Base-by-base conservation (phyloP, 2,797 vertebrate genomes). In the Acanthurus tractus region DNA sequence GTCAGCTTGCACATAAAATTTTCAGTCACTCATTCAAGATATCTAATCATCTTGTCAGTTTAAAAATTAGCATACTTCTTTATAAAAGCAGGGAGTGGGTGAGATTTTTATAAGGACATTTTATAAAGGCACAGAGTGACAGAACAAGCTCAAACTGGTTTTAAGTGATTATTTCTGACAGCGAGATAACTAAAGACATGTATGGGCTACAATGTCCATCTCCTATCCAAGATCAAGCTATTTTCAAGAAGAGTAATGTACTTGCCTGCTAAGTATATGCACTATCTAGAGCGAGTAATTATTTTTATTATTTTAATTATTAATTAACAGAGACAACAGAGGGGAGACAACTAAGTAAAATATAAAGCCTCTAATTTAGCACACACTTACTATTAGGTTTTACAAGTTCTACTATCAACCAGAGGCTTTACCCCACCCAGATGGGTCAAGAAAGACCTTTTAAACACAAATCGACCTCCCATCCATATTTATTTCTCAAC, bases 271-370 rank as follows among this genome's bases (percentile, higher is more conserved):
- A 71, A 40, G 2, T 59, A 36, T 22, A 44, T 67, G 23, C 53
- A 22, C 23, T 70, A 36, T 72, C 22, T 70, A 44, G 10, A 53
- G 49, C 36, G 71, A 76, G 71, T 67, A 34, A 42, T 2, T 45
- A 18, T 49, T 75, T 81, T 23, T 76, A 79, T 86, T 58, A 81
- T 70, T 77, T 40, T 25, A 3, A 25, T 25, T 25, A 3, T 25
- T 25, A 25, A 71, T 59, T 40, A 44, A 57, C 34, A 70, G 46
- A 64, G 36, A 70, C 64, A 70, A 63, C 18, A 57, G 48, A 45
- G 8, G 12, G 6, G 5, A 63, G 8, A 38, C 9, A 38, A 38
- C 9, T 6, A 38, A 58, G 54, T 34, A 45, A 36, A 67, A 70
- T 7, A 46, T 15, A 68, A 59, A 50, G 36, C 52, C 44, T 73